Evolutionary conservation across 2,797 vertebrate species (phyloP).

Genomic region (Thaleichthys pacificus): DNA sequence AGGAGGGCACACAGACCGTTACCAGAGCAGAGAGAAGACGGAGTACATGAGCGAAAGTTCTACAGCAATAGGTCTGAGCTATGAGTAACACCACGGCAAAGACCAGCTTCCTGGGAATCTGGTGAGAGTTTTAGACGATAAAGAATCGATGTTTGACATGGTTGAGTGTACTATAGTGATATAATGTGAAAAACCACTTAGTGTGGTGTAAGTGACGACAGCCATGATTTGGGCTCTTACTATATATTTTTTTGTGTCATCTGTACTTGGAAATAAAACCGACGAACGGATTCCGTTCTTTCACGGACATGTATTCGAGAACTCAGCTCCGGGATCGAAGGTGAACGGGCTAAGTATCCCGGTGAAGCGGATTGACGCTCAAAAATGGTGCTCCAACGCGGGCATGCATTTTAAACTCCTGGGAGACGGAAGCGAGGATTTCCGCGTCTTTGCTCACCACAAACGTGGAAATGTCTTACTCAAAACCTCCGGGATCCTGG

Average conservation of each 20-base stretch:
- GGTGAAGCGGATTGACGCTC: conserved; percentile 75
- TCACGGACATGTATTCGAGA: conserved; percentile 82
- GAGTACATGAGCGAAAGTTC: conserved; percentile 61
- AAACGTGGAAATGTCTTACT: conserved; percentile 78
- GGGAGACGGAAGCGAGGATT: conserved; percentile 77
- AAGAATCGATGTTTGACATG: conserved; percentile 26
- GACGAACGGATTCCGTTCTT: conserved; percentile 74
- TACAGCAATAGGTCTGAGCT: conserved; percentile 36
- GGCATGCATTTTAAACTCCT: conserved; percentile 77
- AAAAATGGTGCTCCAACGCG: conserved; percentile 70
- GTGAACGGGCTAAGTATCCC: conserved; percentile 83
- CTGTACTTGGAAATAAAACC: conserved; percentile 68
- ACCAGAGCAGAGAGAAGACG: conserved; percentile 43
- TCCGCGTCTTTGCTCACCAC: conserved; percentile 80
- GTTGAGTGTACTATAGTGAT: conserved; percentile 9
- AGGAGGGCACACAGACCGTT: conserved; percentile 49
- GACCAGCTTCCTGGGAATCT: conserved; percentile 19
- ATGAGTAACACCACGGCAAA: conserved; percentile 15
- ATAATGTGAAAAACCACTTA: conserved; percentile 40
- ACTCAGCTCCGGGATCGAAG: conserved; percentile 78
- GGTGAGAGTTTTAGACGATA: conserved; percentile 41
- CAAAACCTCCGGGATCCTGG: conserved; percentile 78
- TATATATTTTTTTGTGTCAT: conserved; percentile 59
- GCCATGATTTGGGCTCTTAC: conserved; percentile 74
- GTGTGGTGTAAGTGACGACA: conserved; percentile 47